Conservation (phyloP, 92 coral and sea anemone species). For the Pocillopora grandis region DNA sequence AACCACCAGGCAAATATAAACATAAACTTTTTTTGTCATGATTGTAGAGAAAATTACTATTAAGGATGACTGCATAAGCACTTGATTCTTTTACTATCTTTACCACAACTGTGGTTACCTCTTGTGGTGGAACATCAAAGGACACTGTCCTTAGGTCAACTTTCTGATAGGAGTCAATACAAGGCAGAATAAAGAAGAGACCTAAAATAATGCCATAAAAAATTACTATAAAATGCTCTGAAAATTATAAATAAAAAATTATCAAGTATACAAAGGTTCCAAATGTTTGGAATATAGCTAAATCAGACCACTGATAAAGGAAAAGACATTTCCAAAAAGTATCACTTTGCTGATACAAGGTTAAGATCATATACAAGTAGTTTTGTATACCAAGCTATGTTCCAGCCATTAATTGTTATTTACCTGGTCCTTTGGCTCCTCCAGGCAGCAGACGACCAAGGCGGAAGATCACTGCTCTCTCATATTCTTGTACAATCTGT, state of each 20-base stretch:
- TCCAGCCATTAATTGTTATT: neutral
- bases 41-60: too few relatives aligned
- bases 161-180: conserved; percentile 87
- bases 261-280: neutral
- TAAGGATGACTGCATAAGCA: too few relatives aligned
- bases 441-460: conserved; percentile 89
- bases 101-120: conserved; percentile 42
- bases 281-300: too few relatives aligned
- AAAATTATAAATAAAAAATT: neutral
- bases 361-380: too few relatives aligned
- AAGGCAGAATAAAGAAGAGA: conserved; percentile 82
- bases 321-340: too few relatives aligned
- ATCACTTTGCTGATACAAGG: too few relatives aligned
- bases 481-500: conserved; percentile 92
- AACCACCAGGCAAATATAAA: too few relatives aligned
- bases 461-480: conserved; percentile 93
- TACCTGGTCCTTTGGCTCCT: conserved; percentile 97
- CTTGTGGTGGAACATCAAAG: conserved; percentile 96
- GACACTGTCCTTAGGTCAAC: conserved; percentile 90
- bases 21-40: too few relatives aligned
- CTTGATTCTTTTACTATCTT: too few relatives aligned
- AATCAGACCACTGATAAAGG: too few relatives aligned
- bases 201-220: conserved; percentile 34
- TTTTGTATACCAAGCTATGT: too few relatives aligned
- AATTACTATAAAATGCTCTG: neutral